A percentile compares a stretch with the other conserved stretches of the same genome.
These are phyloP conservation scores for Conus canariensis DNA, from an alignment of 2,888 invertebrate genomes.

Conservation along the genomic window DNA sequence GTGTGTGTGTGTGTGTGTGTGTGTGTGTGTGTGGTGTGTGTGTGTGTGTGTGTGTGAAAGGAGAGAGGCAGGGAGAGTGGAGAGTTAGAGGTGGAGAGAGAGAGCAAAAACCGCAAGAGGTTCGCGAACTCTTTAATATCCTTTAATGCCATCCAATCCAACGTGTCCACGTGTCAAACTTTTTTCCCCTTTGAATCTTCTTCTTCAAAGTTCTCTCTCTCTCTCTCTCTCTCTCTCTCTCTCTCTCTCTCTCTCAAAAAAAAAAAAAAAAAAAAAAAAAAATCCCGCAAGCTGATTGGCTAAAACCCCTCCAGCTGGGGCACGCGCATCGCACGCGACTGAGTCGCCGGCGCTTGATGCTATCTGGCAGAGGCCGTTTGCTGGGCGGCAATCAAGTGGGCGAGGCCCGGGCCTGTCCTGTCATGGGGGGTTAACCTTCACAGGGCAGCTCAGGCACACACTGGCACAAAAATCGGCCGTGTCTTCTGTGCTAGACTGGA, in stretches of 20 bases:
- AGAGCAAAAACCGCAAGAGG: background rate
- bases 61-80: background rate
- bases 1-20: too few relatives aligned
- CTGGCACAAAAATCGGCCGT: too few relatives aligned
- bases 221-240: background rate
- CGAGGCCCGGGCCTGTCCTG: background rate
- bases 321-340: conserved; percentile 34
- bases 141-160: background rate
- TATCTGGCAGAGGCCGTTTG: conserved; percentile 32
- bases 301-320: conserved; percentile 2
- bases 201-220: background rate
- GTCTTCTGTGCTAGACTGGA: too few relatives aligned
- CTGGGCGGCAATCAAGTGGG: background rate
- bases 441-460: background rate
- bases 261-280: background rate
- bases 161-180: background rate
- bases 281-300: conserved; percentile 26
- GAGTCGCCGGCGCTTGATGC: conserved; percentile 26
- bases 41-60: background rate
- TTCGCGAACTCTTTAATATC: conserved; percentile 6
- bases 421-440: background rate
- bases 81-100: background rate
- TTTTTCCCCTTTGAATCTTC: background rate
- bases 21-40: too few relatives aligned
- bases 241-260: background rate